Percentiles rank a stretch among this genome's conserved stretches.
phyloP scores from a whole-genome alignment of 1,140 invertebrate genomes.

The Galleria mellonella region DNA sequence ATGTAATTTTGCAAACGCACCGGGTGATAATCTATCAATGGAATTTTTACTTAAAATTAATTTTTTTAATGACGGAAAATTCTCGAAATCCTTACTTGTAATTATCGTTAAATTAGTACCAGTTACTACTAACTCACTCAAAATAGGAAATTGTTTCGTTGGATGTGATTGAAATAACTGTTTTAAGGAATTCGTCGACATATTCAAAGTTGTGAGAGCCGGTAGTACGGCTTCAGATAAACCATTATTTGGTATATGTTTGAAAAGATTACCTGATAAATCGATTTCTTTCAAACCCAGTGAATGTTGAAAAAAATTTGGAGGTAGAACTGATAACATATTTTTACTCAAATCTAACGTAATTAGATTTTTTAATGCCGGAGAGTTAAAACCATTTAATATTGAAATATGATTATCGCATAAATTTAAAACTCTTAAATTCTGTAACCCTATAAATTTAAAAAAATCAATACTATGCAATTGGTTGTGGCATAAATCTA shows the following conservation, averaged over 20 bases:
- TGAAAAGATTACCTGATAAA: conserved; percentile 87
- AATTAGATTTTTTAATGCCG: conserved; percentile 82
- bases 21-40: conserved; percentile 87
- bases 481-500: conserved; percentile 83
- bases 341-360: conserved; percentile 86
- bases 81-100: conserved; percentile 90
- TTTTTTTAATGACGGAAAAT: conserved; percentile 86
- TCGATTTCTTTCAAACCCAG: conserved; percentile 83
- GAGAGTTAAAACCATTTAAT: conserved; percentile 84
- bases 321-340: conserved; percentile 82
- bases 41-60: conserved; percentile 84
- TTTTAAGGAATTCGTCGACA: conserved; percentile 86
- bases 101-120: conserved; percentile 89
- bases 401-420: conserved; percentile 84
- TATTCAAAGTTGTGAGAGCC: conserved; percentile 82
- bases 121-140: conserved; percentile 88
- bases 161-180: conserved; percentile 78
- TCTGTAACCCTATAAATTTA: conserved; percentile 82
- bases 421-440: conserved; percentile 84
- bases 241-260: conserved; percentile 86
- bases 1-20: conserved; percentile 85
- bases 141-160: conserved; percentile 78
- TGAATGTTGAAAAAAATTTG: conserved; percentile 86
- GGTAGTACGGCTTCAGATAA: conserved; percentile 84
- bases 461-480: conserved; percentile 84